Evolutionary conservation across 2,888 invertebrate genomes (phyloP).

Genomic region (Tetranychus truncatus): DNA sequence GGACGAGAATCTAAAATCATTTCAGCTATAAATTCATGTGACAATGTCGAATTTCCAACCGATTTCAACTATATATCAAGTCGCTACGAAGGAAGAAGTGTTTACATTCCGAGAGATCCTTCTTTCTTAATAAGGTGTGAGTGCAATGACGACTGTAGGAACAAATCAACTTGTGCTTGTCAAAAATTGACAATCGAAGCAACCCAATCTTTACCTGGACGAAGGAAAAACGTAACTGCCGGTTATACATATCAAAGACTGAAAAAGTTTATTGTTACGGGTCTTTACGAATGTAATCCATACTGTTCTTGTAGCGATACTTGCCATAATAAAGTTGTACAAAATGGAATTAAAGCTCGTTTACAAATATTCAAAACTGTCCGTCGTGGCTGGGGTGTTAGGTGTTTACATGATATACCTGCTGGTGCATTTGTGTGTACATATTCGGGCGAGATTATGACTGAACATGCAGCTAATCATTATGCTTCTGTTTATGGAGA

Average conservation of each 20-base stretch:
- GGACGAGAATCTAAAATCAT: conserved; percentile 74
- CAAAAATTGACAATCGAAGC: conserved; percentile 72
- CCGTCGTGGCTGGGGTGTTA: conserved; percentile 86
- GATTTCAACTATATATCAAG: conserved; percentile 12
- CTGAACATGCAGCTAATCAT: conserved; percentile 67
- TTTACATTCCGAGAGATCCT: conserved; percentile 57
- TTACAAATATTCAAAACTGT: conserved; percentile 82
- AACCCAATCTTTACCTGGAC: not conserved
- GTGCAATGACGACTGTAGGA: conserved; percentile 78
- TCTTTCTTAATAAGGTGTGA: conserved; percentile 73
- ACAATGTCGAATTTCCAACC: conserved; percentile 39
- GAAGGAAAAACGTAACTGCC: not conserved
- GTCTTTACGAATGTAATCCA: conserved; percentile 83
- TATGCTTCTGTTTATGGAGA: conserved; percentile 71
- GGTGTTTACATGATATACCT: conserved; percentile 84
- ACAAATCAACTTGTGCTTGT: conserved; percentile 68
- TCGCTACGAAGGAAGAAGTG: conserved; percentile 23
- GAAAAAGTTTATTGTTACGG: conserved; percentile 11
- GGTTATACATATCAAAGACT: conserved; percentile 7
- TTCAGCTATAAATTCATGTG: conserved; percentile 73
- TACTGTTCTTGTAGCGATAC: conserved; percentile 62
- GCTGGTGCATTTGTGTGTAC: conserved; percentile 63
- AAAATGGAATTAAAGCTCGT: conserved; percentile 55
- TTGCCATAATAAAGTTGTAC: conserved; percentile 83
- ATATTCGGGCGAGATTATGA: conserved; percentile 79